Evolutionary conservation across 64 coral and sea anemone species (phyloP).

Genomic region (Acropora yongei): DNA sequence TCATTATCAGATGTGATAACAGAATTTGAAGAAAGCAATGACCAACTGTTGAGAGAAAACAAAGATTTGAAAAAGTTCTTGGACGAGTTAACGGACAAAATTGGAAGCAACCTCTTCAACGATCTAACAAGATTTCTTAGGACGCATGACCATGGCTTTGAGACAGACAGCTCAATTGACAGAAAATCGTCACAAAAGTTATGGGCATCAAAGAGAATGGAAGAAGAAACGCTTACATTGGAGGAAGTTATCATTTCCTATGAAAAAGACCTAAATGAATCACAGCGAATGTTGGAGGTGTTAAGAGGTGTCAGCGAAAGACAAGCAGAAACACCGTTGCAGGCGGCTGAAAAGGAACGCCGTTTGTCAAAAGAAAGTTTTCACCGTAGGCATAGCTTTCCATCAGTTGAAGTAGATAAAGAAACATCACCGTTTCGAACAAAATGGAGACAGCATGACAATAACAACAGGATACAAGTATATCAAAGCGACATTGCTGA

Average conservation of each 20-base stretch:
- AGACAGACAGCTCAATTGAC: background rate
- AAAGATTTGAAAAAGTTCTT: background rate
- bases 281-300: background rate
- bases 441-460: background rate
- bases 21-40: conserved; percentile 12
- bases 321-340: background rate
- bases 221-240: background rate
- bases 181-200: background rate
- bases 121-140: background rate
- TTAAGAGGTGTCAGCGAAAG: background rate
- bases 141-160: background rate
- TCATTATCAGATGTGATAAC: conserved; percentile 8
- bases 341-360: background rate
- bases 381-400: too few relatives aligned
- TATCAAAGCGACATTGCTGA: background rate
- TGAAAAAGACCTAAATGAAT: conserved; percentile 15
- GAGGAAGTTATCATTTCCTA: conserved; percentile 13
- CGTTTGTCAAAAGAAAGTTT: background rate
- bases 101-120: conserved; percentile 23
- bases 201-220: conserved; percentile 11
- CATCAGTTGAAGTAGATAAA: background rate
- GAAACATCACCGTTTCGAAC: background rate
- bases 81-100: conserved; percentile 16
- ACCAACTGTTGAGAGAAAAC: conserved; percentile 25
- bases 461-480: background rate